Base-by-base conservation (phyloP, 2,797 vertebrate genomes). In the Falco concolor region DNA sequence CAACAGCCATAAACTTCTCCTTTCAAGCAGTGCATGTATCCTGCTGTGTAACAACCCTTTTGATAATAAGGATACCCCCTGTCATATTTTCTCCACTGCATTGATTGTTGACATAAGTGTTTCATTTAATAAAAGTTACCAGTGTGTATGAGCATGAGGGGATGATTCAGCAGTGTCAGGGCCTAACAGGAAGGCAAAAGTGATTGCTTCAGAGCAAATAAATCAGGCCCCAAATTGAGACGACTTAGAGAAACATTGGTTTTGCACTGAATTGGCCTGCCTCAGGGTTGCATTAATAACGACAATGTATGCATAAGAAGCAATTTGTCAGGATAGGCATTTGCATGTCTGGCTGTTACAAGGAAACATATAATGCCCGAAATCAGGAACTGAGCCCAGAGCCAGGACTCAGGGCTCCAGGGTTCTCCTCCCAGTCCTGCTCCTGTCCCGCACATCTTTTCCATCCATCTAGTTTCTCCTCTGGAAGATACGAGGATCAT, bases 121-220 rank as follows among this genome's bases (percentile, higher is more conserved):
- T 95, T 78, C 56, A 91, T 95, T 85, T 91, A 92, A 69, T 87
- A 97, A 93, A 93, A 89, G 89, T 80, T 84, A 87, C 32, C 86
- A 74, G 42, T 75, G 67, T 53, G 25, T 80, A 34, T 23, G 73
- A 88, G 40, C 2, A 1, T 30, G 50, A 91, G 64, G 64, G 67
- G 74, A 56, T 94, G 95, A 95, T 88, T 94, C 91, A 93, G 85
- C 94, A 93, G 57, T 34, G 9, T 87, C 60, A 92, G 91, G 68
- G 86, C 88, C 77, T 80, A 83, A 89, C 75, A 85, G 86, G 93
- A 94, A 89, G 69, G 74, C 69, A 69, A 69, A 86, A 84, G 36
- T 20, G 15, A 61, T 67, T 92, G 76, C 84, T 94, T 84, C 85
- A 88, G 30, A 40, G 50, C 60, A 68, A 94, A 82, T 68, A 64